Base-by-base conservation (phyloP, 2,113 vertebrate genomes). In the Cromileptes altivelis region DNA sequence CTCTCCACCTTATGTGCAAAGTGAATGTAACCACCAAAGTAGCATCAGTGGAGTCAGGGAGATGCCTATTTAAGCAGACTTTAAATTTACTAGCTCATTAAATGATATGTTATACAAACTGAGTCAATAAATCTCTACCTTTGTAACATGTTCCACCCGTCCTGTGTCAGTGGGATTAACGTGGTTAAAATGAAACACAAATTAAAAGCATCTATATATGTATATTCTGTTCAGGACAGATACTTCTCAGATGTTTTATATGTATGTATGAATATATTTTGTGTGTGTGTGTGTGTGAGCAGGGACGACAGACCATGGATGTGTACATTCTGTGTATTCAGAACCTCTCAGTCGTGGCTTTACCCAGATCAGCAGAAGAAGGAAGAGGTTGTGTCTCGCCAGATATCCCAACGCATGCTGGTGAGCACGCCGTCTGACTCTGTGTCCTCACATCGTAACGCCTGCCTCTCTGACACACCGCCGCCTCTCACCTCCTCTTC, bases 311-410 rank as follows among this genome's bases (percentile, higher is more conserved):
- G 4, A 0, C 2, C 0, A 0, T 96, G 95, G 94, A 13, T 88
- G 40, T 96, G 95, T 65, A 94, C 93, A 0, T 94, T 93, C 70
- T 96, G 95, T 37, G 47, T 94, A 21, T 88, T 85, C 27, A 70
- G 14, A 37, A 8, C 2, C 7, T 50, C 14, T 49, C 58, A 76
- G 1, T 1, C 2, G 0, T 89, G 19, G 23, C 40, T 27, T 9
- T 75, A 58, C 21, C 1, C 3, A 6, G 49, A 45, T 4, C 7
- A 80, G 30, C 53, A 75, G 82, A 58, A 81, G 10, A 61, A 68
- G 13, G n/a, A 85, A 18, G 13, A 0, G 4, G 86, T 61, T n/a
- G 45, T 92, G 78, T 70, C 70, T 0, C 17, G 9, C 1, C 25
- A 19, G 12, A 85, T 93, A 40, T 88, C 85, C 3, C n/a, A 45